Evolutionary conservation across 2,797 vertebrate genomes (phyloP), one percentile per base, ranked within the genome.

Genomic region (Eutrigla gurnardus): DNA sequence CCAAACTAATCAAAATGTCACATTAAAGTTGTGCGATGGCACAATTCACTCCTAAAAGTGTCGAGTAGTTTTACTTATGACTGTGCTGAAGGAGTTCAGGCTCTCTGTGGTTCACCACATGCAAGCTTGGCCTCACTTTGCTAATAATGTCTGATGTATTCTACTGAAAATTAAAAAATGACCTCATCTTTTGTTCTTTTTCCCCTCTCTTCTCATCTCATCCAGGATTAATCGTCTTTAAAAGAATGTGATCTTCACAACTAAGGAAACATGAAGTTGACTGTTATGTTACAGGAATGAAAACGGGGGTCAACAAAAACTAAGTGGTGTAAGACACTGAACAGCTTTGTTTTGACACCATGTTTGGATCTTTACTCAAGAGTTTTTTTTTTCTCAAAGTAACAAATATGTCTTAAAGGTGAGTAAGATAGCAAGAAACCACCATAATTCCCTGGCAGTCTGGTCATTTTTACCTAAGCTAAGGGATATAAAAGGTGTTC

Each of bases 211-310:
- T 54, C 32, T 33, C 54, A 45, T 70, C 46, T 85, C 15, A 32
- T 78, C 55, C 81, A 92, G 93, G 87, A 82, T 55, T 81, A 68
- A 73, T 57, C 14, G 0, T 50, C 75, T 43, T 65, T 53, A 59
- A 84, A 80, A 67, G 50, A 68, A 69, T 67, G 32, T 66, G 37
- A 14, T 64, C 66, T 43, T 80, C 70, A 61, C 82, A 52, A 17
- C 64, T 11, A 77, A 75, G 45, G 82, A 85, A 64, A 82, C 82
- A 9, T 64, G 65, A 5, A 11, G 83, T 37, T 60, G 55, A 17
- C 11, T 65, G 52, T 70, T 61, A 5, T 33, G 2, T 32, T 12
- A 12, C 12, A 14, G 33, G 17, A 42, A 15, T 66, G 46, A 36
- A 36, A 46, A 57, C 18, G 50, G 42, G 14, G 3, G 5, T 70